Evolutionary conservation across 1,140 invertebrate species (phyloP), one percentile per base, ranked within the genome.

Genomic region (Drosophila sturtevanti): DNA sequence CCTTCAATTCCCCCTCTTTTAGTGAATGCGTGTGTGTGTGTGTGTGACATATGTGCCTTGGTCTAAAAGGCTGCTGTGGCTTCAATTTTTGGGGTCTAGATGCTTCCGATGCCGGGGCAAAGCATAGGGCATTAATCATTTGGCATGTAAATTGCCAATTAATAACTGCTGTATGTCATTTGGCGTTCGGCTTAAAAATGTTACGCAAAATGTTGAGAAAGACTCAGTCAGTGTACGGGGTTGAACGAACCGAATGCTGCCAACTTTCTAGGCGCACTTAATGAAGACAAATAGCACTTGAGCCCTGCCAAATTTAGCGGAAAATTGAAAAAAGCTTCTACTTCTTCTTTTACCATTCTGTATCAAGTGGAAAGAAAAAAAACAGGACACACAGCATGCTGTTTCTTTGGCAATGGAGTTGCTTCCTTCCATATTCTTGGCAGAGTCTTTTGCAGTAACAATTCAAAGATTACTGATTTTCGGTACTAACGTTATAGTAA

Each of bases 141-240:
- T 80, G 86, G 78, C 86, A 90, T 89, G 85, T 90, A 89, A 89
- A 89, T 89, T 89, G 86, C 81, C 85, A 89, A 89, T 89, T 89
- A 89, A 89, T 89, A 90, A 89, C 86, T 90, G 81, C 86, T 86
- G 78, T 81, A 90, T 89, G 84, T 89, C 85, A 84, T 89, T 89
- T 89, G 76, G 76, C 84, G 59, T 85, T 67, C 51, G 72, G 68
- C 80, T 82, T 79, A 67, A 84, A 82, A 87, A 89, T 78, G 72
- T 65, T 79, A 72, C 76, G 72, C 69, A 79, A 41, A 73, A 70
- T 74, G 60, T 70, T 77, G 64, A 1, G 6, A 84, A 76, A 75
- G 71, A 75, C 63, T 34, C 16, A 18, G 16, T 48, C 9, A 21
- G 9, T 48, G 7, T 18, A 11, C 16, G 16, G 41, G 41, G 41